A percentile compares a stretch with the other conserved stretches of the same genome.
Evolutionary conservation across 1,140 invertebrate genomes (phyloP).

Genomic region (Lepeophtheirus salmonis): DNA sequence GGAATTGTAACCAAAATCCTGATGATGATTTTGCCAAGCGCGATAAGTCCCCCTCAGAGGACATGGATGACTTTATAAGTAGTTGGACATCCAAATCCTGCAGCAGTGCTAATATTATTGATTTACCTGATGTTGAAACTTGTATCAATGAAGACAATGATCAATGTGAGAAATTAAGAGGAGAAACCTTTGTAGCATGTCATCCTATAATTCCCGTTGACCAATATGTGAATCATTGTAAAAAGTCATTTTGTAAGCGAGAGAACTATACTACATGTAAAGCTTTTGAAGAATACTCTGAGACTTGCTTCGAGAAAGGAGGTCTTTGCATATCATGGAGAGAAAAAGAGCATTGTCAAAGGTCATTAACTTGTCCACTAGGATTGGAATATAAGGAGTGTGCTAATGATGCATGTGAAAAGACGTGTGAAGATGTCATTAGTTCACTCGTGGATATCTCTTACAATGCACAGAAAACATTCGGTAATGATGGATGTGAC

Average conservation of each 20-base stretch:
- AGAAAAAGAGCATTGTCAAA: background rate
- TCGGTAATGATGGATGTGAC: background rate
- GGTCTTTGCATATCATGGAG: conserved; percentile 8
- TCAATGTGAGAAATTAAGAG: background rate
- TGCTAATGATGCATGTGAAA: background rate
- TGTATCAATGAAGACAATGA: conserved; percentile 1
- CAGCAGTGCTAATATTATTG: background rate
- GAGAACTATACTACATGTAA: background rate
- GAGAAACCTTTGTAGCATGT: background rate
- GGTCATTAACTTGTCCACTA: background rate
- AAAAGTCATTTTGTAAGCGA: background rate
- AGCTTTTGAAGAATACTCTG: background rate
- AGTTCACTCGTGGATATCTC: background rate
- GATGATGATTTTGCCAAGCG: background rate
- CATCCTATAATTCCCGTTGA: background rate
- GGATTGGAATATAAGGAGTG: background rate
- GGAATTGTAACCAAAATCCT: background rate
- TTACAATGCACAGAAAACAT: too few species aligned
- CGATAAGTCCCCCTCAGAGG: background rate
- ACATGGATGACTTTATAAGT: background rate
- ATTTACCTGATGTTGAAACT: background rate
- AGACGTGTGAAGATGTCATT: background rate
- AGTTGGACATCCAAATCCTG: background rate
- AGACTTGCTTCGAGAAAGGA: conserved; percentile 2
- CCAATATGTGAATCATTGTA: background rate